A percentile compares a stretch with the other conserved stretches of the same genome.
phyloP scores from a whole-genome alignment of 2,113 vertebrate genomes.

The Platysternon megacephalum region DNA sequence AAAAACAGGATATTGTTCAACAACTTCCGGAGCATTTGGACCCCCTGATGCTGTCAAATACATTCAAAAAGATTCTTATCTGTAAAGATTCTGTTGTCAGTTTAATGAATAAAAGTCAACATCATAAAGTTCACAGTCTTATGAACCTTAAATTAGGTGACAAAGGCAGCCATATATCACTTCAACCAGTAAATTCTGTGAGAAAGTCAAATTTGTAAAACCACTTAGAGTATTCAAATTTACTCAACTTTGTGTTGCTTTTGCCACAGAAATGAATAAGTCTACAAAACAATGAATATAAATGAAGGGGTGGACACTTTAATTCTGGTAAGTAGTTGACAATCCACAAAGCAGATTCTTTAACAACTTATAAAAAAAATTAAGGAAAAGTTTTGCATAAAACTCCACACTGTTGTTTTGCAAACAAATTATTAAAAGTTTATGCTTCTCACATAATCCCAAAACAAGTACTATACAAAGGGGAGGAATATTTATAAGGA shows the following conservation, averaged over 20 bases:
- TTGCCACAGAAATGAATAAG: fast-evolving
- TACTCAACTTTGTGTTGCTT: not conserved
- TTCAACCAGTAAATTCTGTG: constrained; percentile 6
- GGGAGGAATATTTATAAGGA: not conserved
- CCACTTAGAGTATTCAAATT: not conserved
- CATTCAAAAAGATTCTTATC: not conserved
- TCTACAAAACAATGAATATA: not conserved
- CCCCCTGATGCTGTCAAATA: constrained; percentile 10
- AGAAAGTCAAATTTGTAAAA: not conserved
- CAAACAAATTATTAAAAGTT: not conserved
- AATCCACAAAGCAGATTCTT: not conserved
- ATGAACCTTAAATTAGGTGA: constrained; percentile 9
- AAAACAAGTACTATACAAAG: not conserved
- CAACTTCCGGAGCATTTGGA: constrained; percentile 48
- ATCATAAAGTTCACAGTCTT: constrained; percentile 44
- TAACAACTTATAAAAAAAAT: not conserved
- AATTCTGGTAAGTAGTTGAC: not conserved
- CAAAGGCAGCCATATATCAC: not conserved
- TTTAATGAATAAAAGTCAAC: not conserved
- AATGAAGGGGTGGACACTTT: not conserved
- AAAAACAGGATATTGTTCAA: not conserved
- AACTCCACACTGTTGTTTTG: not conserved
- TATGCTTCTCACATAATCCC: not conserved
- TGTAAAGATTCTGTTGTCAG: constrained; percentile 26
- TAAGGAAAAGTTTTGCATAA: not conserved